Evolutionary conservation across 2,797 vertebrate species (phyloP), one percentile per base, ranked within the genome.

Genomic region (Squalus acanthias): DNA sequence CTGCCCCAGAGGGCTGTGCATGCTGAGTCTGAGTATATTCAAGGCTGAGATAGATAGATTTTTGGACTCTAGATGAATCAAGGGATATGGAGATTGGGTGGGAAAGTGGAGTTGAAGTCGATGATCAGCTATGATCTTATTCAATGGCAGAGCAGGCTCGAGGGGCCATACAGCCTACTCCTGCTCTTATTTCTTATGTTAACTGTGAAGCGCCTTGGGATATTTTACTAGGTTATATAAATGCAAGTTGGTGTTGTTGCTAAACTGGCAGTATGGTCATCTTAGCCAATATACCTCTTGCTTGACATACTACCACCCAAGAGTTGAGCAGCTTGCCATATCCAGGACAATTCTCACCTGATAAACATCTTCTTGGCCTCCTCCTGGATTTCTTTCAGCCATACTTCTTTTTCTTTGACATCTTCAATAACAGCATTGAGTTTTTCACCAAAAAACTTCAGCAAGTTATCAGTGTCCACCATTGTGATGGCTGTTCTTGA

Each of bases 371-470:
- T 98, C 79, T 97, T 97, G 1, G 99, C 99, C 97, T 99, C 99
- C 96, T 99, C 98, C 12, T 98, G 97, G 95, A 99, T 99, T 97
- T 99, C 99, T 96, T 97, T 96, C 63, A 99, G 98, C 99, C 99
- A 99, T 96, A 99, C 97, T 97, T 99, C 97, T 96, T 92, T 92
- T 92, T 98, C 98, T 96, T 97, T 98, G 0, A 99, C 97, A 67
- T 98, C 97, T 10, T 98, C 98, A 46, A 97, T 96, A 96, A 99
- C 98, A n/a, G 98, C 98, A 50, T 98, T 96, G 50, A 98, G 96
- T 96, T 98, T 99, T 91, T 97, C 98, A 76, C 97, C 97, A 29
- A 98, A 98, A 20, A 98, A 96, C 13, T 98, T 97, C 96, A 98
- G 97, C 92, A 99, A 97, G 96, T 98, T 97, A 69, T 76, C 96